phyloP scores from a whole-genome alignment of 2,113 vertebrate species.

The Odobenus rosmarus region DNA sequence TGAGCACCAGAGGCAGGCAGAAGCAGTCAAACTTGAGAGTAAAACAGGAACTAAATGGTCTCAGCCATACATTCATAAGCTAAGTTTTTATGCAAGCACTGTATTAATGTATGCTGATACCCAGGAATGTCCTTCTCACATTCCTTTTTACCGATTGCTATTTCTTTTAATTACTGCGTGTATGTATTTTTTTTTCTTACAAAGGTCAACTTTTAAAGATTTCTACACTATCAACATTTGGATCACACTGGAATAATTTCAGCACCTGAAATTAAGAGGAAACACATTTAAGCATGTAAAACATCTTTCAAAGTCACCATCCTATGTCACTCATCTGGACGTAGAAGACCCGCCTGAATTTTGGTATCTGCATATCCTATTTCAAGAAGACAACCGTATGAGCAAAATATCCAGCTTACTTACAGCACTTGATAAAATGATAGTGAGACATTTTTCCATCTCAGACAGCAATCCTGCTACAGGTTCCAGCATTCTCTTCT shows the following conservation, averaged over 20 bases:
- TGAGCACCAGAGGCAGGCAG: background rate
- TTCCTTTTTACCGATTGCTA: background rate
- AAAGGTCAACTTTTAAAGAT: conserved; percentile 69
- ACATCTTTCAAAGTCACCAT: conserved; percentile 78
- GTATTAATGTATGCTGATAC: background rate
- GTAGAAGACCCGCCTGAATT: conserved; percentile 75
- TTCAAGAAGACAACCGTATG: conserved; percentile 55
- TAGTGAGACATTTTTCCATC: conserved; percentile 95
- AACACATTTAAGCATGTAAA: conserved; percentile 44
- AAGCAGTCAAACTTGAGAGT: background rate
- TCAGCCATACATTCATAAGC: background rate
- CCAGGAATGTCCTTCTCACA: conserved; percentile 45
- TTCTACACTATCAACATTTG: conserved; percentile 38
- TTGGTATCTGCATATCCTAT: conserved; percentile 69
- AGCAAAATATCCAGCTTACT: conserved; percentile 86
- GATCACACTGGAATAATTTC: conserved; percentile 64
- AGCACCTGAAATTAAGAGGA: conserved; percentile 59
- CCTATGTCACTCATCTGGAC: conserved; percentile 6
- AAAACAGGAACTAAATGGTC: background rate
- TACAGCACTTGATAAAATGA: conserved; percentile 97
- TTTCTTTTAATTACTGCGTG: background rate
- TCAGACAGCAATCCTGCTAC: conserved; percentile 85
- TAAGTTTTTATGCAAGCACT: background rate
- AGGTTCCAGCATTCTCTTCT: conserved; percentile 88
- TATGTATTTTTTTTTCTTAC: background rate